Base-by-base conservation (phyloP, 2,888 invertebrate species). In the Leptopilina syphax region DNA sequence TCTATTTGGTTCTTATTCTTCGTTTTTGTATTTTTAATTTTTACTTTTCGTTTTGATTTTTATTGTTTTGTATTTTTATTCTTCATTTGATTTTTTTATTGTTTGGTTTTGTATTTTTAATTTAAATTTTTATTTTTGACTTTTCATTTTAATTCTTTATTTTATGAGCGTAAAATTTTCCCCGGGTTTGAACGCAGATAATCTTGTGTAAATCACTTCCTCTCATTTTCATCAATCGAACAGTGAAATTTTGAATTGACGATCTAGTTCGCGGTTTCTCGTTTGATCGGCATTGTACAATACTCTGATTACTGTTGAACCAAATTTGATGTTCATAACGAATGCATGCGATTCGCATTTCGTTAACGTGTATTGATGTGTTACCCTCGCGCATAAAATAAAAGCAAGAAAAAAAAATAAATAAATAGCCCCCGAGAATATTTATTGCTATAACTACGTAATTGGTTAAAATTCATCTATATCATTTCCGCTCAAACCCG, bases 191-290 rank as follows among this genome's bases (percentile, higher is more conserved):
- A 27, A 57, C 9, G 9, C 13, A 34, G 13, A 60, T n/a, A 50
- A 7, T 50, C 13, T 73, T 57, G 18, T 47, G 47, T 57, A 3
- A 70, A 70, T 73, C 50, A 12, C 13, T 73, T 54, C 4, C 73
- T 57, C 57, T 73, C 18, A 57, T 73, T 73, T 73, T 57, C 73
- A 73, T 41, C 34, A n/a, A 73, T 41, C 57, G 73, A 34, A 34
- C 57, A 41, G 57, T 57, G 54, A 41, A 73, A 73, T 73, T 73
- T 27, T 41, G 57, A 73, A 54, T 73, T 73, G 24, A 73, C 9
- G 57, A 73, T 73, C 4, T 60, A n/a, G 57, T 27, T 73, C 9
- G 73, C 34, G 57, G 73, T 41, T 73, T 57, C 73, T 73, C 73
- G 57, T 73, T 44, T 73, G 73, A 57, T 57, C 57, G n/a, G 57